A percentile compares a stretch with the other conserved stretches of the same genome.
Evolutionary conservation across 2,888 invertebrate genomes (phyloP).

Genomic region (Pammene aurita): DNA sequence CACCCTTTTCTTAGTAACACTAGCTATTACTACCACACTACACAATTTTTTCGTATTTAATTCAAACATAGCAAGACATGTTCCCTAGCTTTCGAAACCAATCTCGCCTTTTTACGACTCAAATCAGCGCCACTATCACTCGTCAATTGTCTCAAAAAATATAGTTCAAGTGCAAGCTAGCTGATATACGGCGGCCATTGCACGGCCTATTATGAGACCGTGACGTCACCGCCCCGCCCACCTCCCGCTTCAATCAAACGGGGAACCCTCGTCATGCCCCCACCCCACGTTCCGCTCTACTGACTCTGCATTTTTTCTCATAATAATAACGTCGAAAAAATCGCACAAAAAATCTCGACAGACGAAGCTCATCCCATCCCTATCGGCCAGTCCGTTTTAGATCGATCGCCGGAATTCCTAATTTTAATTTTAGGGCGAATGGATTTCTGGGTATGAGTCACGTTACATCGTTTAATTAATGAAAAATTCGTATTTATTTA

Average conservation of each 20-base stretch:
- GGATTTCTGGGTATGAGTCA: slow-evolving; percentile 14
- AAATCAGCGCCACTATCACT: slow-evolving; percentile 31
- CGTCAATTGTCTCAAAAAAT: slow-evolving; percentile 54
- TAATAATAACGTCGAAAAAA: slow-evolving; percentile 83
- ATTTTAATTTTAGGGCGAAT: slow-evolving; percentile 58
- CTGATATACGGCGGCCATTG: slow-evolving; percentile 83
- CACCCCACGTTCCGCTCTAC: slow-evolving; percentile 81
- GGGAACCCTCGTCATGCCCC: slow-evolving; percentile 82
- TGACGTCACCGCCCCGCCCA: slow-evolving; percentile 83
- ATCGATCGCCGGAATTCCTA: slow-evolving; percentile 62
- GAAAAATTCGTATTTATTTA: not conserved
- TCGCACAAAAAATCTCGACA: slow-evolving; percentile 82
- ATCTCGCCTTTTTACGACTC: not conserved
- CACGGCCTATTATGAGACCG: slow-evolving; percentile 82
- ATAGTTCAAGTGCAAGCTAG: slow-evolving; percentile 71
- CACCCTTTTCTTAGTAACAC: too few relatives aligned
- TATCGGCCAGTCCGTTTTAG: slow-evolving; percentile 68
- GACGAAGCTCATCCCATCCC: slow-evolving; percentile 76
- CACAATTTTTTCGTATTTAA: not conserved
- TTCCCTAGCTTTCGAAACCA: not conserved
- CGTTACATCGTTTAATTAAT: slow-evolving; percentile 7
- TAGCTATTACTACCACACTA: too few relatives aligned
- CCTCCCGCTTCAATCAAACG: slow-evolving; percentile 81
- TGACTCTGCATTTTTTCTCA: slow-evolving; percentile 83
- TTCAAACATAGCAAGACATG: not conserved